Percentiles rank a stretch among this genome's conserved stretches.
Conservation (phyloP, 2,888 invertebrate genomes). For the Ferdinandea cuprea region DNA sequence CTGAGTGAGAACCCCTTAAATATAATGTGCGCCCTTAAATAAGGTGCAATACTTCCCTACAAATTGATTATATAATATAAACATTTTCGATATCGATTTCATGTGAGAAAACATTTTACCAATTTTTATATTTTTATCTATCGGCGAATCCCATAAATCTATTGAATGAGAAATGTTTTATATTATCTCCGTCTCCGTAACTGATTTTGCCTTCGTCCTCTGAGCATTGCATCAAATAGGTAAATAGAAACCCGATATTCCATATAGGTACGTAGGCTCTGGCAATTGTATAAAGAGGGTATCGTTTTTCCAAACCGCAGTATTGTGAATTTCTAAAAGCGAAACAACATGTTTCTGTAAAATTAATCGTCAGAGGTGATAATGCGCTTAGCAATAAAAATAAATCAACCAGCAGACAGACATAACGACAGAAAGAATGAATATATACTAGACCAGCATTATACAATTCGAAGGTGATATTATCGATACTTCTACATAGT, state of each 20-base stretch:
- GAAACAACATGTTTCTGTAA: constrained; percentile 59
- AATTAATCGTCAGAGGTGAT: constrained; percentile 69
- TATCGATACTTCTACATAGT: constrained; percentile 2
- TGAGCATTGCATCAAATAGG: constrained; percentile 9
- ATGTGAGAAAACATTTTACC: constrained; percentile 40
- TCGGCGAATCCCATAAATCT: constrained; percentile 64
- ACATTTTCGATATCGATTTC: constrained; percentile 63
- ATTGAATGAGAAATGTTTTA: constrained; percentile 66
- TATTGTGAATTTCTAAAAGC: constrained; percentile 56
- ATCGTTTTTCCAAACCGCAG: constrained; percentile 56
- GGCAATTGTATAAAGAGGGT: constrained; percentile 62
- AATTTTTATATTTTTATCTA: constrained; percentile 50
- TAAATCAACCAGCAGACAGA: constrained; percentile 43
- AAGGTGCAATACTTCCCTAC: constrained; percentile 26
- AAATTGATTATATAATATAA: constrained; percentile 14
- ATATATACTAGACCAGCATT: background rate
- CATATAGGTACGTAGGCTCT: constrained; percentile 8
- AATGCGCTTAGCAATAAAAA: constrained; percentile 55
- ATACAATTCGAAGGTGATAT: constrained; percentile 34
- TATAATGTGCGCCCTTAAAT: background rate
- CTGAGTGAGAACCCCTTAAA: background rate
- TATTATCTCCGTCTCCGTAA: constrained; percentile 20
- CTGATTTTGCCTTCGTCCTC: constrained; percentile 1
- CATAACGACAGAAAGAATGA: constrained; percentile 4
- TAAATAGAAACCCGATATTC: constrained; percentile 14